Evolutionary conservation across 2,888 invertebrate genomes (phyloP), one percentile per base, ranked within the genome.

Genomic region (Perizoma affinitatum): DNA sequence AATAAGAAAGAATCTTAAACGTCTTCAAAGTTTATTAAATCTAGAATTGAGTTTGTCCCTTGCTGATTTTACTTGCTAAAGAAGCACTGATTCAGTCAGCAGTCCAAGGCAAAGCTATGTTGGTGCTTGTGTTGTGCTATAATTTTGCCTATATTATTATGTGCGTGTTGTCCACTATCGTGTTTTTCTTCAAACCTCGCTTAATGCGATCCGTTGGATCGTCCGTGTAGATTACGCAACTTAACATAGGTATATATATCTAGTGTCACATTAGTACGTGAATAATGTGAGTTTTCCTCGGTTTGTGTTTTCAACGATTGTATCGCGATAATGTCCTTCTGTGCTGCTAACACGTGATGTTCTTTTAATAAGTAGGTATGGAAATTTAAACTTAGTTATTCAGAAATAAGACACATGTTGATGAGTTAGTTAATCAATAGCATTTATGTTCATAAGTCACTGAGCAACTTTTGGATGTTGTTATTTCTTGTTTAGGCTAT

Each of bases 201-300:
- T 47, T 40, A 52, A 40, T 49, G 41, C 49, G 54, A 63, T 63
- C 10, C 36, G 44, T 58, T 50, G 22, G 22, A 22, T 22, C 22
- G 22, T 22, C 22, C 22, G 47, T 53, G 55, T 47, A 45, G 57
- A 64, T 64, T 57, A 54, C 58, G 54, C 47, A 54, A 59, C 36
- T 35, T 47, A 45, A 49, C 55, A 59, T 34, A 45, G 53, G 52
- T 48, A 59, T 52, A 42, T 36, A 48, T 47, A 35, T 52, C 58
- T 54, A 22, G 22, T n/a, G n/a, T n/a, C n/a, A n/a, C n/a, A 3
- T 22, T 2, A 3, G 22, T 22, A 48, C 50, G 48, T 60, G 53
- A 55, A 63, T 48, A 51, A 63, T 55, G 7, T 6, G 33, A 35
- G 44, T 58, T 57, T 54, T 40, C 47, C 45, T 52, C 34, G 41